These are phyloP conservation scores for Nasonia vitripennis DNA, from an alignment of 1,140 invertebrate genomes.

Conservation along the genomic window DNA sequence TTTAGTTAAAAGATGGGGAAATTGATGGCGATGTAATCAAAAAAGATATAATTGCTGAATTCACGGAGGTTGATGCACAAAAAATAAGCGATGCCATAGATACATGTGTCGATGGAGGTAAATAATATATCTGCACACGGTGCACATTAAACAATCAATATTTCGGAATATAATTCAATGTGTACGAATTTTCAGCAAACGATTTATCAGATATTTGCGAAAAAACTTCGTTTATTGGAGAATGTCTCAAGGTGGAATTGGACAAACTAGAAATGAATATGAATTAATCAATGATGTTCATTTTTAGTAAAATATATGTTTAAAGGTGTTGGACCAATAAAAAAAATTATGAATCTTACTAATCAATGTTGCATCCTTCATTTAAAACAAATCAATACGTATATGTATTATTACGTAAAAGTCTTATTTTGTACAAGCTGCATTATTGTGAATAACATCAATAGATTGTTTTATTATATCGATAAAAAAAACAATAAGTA, in stretches of 20 bases:
- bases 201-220: neutral
- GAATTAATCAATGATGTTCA: neutral
- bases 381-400: neutral
- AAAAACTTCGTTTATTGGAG: neutral
- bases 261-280: neutral
- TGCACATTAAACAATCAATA: neutral
- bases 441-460: too few relatives aligned
- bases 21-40: neutral
- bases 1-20: constrained; percentile 7
- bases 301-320: neutral
- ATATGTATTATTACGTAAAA: neutral
- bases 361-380: neutral
- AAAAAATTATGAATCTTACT: neutral
- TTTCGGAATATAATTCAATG: neutral
- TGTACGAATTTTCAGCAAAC: neutral
- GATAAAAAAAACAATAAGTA: too few relatives aligned
- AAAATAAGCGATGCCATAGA: neutral
- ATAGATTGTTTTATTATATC: too few relatives aligned
- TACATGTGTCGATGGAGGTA: neutral
- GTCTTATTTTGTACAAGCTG: neutral
- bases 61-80: neutral
- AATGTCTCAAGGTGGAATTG: neutral
- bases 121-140: neutral
- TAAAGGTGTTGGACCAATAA: neutral
- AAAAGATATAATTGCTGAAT: neutral